Base-by-base conservation (phyloP, 2,888 invertebrate species). In the Fissipunctia ypsillon region DNA sequence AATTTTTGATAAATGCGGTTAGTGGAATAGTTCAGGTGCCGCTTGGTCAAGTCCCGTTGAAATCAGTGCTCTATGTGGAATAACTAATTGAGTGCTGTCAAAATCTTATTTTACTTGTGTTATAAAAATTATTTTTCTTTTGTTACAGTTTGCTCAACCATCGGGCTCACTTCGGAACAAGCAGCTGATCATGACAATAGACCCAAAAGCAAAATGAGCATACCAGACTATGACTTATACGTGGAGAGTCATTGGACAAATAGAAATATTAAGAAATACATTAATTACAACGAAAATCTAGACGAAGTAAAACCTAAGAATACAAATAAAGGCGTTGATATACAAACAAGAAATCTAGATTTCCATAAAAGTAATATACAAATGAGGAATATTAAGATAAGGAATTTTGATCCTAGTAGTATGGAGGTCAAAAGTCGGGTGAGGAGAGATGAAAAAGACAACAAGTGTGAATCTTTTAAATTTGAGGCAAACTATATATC, bases 121-220 rank as follows among this genome's bases (percentile, higher is more conserved):
- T 25, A 28, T 41, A 14, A 50, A 25, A n/a, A 14, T 19, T 12
- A 1, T 45, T 45, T 80, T 79, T 82, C 69, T 81, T 75, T 93
- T 93, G 91, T 95, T 95, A 0, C 94, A 95, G 95, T 92, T 88
- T 94, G 89, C 89, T 91, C 93, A 76, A 91, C 89, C 81, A 82
- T 89, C 88, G 91, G 93, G 84, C 90, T 89, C 76, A 85, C 91
- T 61, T 90, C 90, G 78, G 90, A 90, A 77, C 88, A 80, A 82
- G 76, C 85, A 93, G 93, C 92, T 93, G 94, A 93, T 94, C 87
- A 93, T 92, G 92, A 92, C 84, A 88, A 50, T 78, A 89, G 31
- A 65, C 81, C 56, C 19, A 67, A 71, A 84, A 77, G 52, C 52
- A 83, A 81, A 43, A 80, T 81, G 71, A 83, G 73, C 70, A 75